phyloP scores from a whole-genome alignment of 2,113 vertebrate genomes.

The Chrysochloris asiatica region DNA sequence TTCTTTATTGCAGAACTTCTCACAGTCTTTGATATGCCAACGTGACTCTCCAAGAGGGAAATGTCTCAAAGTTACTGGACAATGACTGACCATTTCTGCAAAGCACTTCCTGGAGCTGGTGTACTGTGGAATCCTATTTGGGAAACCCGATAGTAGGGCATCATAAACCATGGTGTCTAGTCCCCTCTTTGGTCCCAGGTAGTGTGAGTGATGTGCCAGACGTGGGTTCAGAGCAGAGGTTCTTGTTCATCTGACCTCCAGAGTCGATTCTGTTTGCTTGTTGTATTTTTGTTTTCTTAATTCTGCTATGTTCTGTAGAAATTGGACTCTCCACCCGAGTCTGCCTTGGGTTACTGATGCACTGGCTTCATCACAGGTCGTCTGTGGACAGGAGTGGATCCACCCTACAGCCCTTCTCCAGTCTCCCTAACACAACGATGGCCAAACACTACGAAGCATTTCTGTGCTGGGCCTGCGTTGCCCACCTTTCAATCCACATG shows the following conservation, averaged over 20 bases:
- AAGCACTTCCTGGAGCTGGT: not conserved
- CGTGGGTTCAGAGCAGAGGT: not conserved
- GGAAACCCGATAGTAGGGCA: not conserved
- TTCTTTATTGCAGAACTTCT: not conserved
- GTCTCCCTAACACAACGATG: not conserved
- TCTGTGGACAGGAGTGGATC: too few relatives aligned
- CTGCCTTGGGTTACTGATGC: too few relatives aligned
- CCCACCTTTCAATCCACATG: too few relatives aligned
- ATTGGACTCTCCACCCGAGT: not conserved
- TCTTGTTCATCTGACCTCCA: not conserved
- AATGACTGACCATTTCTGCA: not conserved
- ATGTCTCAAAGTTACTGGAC: not conserved
- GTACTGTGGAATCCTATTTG: not conserved
- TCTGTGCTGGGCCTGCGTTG: not conserved
- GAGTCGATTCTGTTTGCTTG: not conserved
- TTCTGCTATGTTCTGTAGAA: not conserved
- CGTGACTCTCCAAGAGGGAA: not conserved
- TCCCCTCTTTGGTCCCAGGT: accelerated
- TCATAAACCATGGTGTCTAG: not conserved
- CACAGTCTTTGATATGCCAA: not conserved
- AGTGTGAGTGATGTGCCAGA: accelerated
- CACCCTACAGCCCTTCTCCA: not conserved
- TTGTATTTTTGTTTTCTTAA: not conserved
- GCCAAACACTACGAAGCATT: not conserved
- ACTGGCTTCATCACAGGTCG: not conserved